Evolutionary conservation across 2,113 vertebrate genomes (phyloP).

Genomic region (Balaenoptera acutorostrata): DNA sequence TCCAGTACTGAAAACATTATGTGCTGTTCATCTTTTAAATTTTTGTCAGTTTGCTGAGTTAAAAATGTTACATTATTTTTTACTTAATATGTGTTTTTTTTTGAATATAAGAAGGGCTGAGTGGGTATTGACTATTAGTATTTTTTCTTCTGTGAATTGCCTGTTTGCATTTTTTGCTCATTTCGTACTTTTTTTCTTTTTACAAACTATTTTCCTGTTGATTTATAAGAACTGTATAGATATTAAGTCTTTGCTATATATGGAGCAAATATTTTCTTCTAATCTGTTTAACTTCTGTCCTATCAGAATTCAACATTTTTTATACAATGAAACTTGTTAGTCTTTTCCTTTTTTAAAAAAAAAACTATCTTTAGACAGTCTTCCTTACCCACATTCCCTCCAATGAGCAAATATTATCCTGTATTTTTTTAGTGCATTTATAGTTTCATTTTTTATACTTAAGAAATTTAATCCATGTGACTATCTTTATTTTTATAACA

Average conservation of each 20-base stretch:
- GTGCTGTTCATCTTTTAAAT: not conserved
- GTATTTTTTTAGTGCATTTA: not conserved
- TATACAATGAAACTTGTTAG: not conserved
- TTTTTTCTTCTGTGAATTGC: slow-evolving; percentile 13
- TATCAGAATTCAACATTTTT: not conserved
- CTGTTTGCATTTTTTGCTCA: not conserved
- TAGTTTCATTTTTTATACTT: not conserved
- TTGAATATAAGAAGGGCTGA: not conserved
- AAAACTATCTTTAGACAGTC: not conserved
- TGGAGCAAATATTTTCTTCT: slow-evolving; percentile 1
- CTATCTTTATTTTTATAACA: not conserved
- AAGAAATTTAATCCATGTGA: not conserved
- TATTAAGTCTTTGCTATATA: not conserved
- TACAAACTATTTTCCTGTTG: not conserved
- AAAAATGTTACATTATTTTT: not conserved
- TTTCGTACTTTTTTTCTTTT: not conserved
- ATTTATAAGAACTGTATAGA: not conserved
- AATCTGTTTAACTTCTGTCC: not conserved
- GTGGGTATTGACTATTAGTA: not conserved
- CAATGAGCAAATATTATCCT: not conserved
- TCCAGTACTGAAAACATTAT: not conserved
- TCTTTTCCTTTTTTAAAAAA: not conserved
- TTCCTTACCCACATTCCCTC: not conserved
- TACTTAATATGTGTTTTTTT: not conserved
- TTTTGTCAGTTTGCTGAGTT: not conserved